Evolutionary conservation across 2,113 vertebrate species (phyloP), one percentile per base, ranked within the genome.

Genomic region (Brachyhypopomus occidentalis): DNA sequence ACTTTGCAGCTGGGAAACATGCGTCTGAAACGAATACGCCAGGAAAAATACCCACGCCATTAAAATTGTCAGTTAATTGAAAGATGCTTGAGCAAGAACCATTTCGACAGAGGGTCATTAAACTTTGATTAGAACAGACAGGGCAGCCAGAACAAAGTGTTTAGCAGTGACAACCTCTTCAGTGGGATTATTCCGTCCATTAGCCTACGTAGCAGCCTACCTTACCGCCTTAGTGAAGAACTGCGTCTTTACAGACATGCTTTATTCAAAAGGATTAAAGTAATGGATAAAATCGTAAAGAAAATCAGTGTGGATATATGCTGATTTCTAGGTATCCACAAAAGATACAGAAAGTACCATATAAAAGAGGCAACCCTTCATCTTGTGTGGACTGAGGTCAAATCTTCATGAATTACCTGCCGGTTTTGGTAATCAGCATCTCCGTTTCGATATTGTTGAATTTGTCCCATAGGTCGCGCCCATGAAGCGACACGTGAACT

Each of bases 351-450:
- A 3, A 30, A 30, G 30, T 30, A 64, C 11, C 7, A 23, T 64
- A 64, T 64, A 27, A 25, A 14, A 64, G 6, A 25, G 23, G 62
- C 62, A 25, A 25, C 22, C 8, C 12, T 64, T 64, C 6, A 25
- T 11, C 22, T 1, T 27, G 23, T 64, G 60, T 63, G 22, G 25
- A 9, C 45, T 14, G 45, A 11, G 11, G 45, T 52, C 45, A 52
- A 2, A 11, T 52, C 12, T 52, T 6, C 11, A 9, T n/a, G 3
- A 1, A n/a, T 17, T 84, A 89, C 89, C 90, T 87, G 27, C 88
- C 86, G 16, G 84, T 84, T 83, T 90, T 90, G 55, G 87, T 91
- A n/a, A 91, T 87, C 52, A 89, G 88, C 89, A 89, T 91, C 85
- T 91, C 88, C 1, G 88, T 91, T 20, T 86, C 89, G 11, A 86